Evolutionary conservation across 2,888 invertebrate species (phyloP).

Genomic region (Pyrrhia umbra): DNA sequence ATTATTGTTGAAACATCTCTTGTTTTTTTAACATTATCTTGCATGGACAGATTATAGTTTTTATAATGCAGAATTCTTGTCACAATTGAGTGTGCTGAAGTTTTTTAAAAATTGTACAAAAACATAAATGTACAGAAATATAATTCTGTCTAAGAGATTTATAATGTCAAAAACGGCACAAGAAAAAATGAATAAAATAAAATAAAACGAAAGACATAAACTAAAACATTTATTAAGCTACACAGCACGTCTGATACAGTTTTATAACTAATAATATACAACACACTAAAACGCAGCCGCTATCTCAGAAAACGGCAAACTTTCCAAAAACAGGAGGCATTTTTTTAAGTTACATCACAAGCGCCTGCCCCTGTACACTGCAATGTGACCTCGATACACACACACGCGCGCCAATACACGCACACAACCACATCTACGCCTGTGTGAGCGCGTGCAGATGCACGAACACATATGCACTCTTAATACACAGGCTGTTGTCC

Average conservation of each 20-base stretch:
- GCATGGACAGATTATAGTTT: too few relatives aligned
- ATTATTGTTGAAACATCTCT: background rate
- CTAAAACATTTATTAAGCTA: constrained; percentile 47
- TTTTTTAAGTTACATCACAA: constrained; percentile 79
- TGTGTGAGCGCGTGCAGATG: constrained; percentile 71
- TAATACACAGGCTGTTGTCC: constrained; percentile 73
- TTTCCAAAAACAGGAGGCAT: constrained; percentile 77
- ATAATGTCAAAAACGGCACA: background rate
- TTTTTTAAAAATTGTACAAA: too few relatives aligned
- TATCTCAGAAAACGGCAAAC: constrained; percentile 66
- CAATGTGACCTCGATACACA: constrained; percentile 86
- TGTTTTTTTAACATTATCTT: too few relatives aligned
- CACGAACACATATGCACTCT: constrained; percentile 70
- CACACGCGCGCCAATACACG: constrained; percentile 68
- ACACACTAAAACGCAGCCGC: constrained; percentile 53
- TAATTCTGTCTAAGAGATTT: background rate
- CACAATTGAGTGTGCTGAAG: too few relatives aligned
- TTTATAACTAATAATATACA: constrained; percentile 57
- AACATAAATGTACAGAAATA: too few relatives aligned
- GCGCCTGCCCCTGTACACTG: constrained; percentile 74
- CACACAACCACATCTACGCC: constrained; percentile 59
- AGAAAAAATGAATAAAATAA: background rate
- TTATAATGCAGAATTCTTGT: too few relatives aligned
- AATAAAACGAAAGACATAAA: constrained; percentile 18
- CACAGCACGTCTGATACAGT: constrained; percentile 34